These are phyloP conservation scores for Megaceryle torquata DNA, from an alignment of 2,113 vertebrate genomes.

Conservation along the genomic window DNA sequence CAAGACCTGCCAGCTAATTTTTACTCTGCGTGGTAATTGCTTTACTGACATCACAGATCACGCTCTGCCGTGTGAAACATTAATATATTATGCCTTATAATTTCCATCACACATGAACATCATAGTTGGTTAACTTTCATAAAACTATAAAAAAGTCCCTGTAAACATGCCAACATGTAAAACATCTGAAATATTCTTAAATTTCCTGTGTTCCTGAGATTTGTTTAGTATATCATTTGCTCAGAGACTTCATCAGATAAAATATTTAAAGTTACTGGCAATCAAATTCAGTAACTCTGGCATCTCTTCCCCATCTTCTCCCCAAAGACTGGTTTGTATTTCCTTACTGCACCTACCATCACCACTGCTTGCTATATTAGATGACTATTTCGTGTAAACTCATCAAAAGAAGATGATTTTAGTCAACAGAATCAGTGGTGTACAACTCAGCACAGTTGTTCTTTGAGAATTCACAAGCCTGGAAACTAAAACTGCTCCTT, in stretches of 20 bases:
- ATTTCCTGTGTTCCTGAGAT: neutral
- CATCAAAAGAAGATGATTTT: neutral
- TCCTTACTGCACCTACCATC: neutral
- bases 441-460: neutral
- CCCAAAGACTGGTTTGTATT: neutral
- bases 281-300: neutral
- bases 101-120: neutral
- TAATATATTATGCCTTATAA: neutral
- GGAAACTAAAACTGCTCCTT: constrained; percentile 9
- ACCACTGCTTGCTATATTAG: neutral
- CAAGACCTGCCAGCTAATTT: neutral
- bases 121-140: neutral
- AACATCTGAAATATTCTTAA: neutral
- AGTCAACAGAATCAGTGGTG: neutral
- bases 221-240: neutral
- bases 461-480: neutral
- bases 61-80: neutral
- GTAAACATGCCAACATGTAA: neutral
- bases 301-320: neutral
- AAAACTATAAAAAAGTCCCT: neutral
- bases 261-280: neutral
- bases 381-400: neutral
- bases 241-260: neutral
- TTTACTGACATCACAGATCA: neutral
- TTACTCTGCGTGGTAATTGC: neutral